A percentile compares a stretch with the other conserved stretches of the same genome.
These are phyloP conservation scores for Plusia festucae DNA, from an alignment of 2,888 invertebrate genomes.

Conservation along the genomic window DNA sequence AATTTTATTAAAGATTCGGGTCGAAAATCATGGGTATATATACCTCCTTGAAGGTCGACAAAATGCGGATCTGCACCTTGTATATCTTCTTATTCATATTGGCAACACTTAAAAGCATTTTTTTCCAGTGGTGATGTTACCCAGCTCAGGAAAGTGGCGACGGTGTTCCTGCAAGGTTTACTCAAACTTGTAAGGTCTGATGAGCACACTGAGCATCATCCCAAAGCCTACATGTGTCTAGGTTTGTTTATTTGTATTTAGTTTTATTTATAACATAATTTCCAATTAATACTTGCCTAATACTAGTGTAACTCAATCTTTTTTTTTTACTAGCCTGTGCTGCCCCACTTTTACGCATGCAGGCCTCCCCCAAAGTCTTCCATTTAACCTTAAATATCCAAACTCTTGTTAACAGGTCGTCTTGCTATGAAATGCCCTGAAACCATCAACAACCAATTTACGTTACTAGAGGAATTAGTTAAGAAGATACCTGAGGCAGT, in stretches of 20 bases:
- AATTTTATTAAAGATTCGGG: too few species aligned
- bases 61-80: too few species aligned
- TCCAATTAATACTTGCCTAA: too few species aligned
- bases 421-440: constrained; percentile 82
- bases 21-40: too few species aligned
- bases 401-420: constrained; percentile 68
- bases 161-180: constrained; percentile 93
- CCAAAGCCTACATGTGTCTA: constrained; percentile 93
- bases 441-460: constrained; percentile 79
- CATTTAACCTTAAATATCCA: too few species aligned
- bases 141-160: constrained; percentile 91
- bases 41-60: too few species aligned
- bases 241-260: constrained; percentile 75
- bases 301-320: too few species aligned
- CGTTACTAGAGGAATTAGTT: constrained; percentile 82
- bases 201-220: constrained; percentile 90
- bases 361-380: too few species aligned
- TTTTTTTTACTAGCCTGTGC: too few species aligned
- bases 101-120: neutral
- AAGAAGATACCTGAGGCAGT: constrained; percentile 85
- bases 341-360: too few species aligned
- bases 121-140: constrained; percentile 89
- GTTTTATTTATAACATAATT: too few species aligned
- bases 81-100: too few species aligned
- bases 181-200: constrained; percentile 92